Evolutionary conservation across 2,888 invertebrate species (phyloP).

Genomic region (Caenorhabditis macrosperma): DNA sequence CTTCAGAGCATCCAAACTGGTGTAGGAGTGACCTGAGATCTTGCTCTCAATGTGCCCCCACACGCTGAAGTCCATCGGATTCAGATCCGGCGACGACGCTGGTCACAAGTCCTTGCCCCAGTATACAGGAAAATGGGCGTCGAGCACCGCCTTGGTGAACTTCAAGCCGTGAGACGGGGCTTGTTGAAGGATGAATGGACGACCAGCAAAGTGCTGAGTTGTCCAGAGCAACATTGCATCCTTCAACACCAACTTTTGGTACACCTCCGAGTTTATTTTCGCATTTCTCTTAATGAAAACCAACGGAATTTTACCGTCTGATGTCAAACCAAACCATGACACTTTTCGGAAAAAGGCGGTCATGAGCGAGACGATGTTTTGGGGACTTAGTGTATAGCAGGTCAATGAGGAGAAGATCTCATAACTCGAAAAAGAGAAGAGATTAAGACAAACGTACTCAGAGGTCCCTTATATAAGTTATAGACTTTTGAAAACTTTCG

Average conservation of each 20-base stretch:
- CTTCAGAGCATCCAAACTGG: neutral
- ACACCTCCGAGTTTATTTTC: conserved; percentile 15
- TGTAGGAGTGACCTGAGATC: conserved; percentile 5
- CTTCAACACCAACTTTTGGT: conserved; percentile 23
- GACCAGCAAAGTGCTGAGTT: conserved; percentile 8
- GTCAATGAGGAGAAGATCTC: neutral
- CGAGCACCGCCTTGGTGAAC: neutral
- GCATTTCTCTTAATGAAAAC: conserved; percentile 26
- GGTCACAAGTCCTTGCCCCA: conserved; percentile 15
- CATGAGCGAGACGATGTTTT: neutral
- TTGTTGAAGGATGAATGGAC: conserved; percentile 29
- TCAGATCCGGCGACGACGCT: conserved; percentile 8
- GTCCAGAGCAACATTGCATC: conserved; percentile 17
- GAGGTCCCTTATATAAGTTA: no score
- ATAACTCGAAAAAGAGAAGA: no score
- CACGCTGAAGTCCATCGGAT: conserved; percentile 16
- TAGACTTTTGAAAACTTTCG: no score
- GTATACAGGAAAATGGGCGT: no score
- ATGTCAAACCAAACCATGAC: conserved; percentile 30
- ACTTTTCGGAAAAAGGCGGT: conserved; percentile 16
- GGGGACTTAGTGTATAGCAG: neutral
- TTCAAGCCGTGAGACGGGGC: conserved; percentile 37
- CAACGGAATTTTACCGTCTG: conserved; percentile 6
- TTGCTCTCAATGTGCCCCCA: conserved; percentile 16
- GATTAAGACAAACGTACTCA: no score